Conservation (phyloP, 2,888 invertebrate genomes). For the Apeira syringaria region DNA sequence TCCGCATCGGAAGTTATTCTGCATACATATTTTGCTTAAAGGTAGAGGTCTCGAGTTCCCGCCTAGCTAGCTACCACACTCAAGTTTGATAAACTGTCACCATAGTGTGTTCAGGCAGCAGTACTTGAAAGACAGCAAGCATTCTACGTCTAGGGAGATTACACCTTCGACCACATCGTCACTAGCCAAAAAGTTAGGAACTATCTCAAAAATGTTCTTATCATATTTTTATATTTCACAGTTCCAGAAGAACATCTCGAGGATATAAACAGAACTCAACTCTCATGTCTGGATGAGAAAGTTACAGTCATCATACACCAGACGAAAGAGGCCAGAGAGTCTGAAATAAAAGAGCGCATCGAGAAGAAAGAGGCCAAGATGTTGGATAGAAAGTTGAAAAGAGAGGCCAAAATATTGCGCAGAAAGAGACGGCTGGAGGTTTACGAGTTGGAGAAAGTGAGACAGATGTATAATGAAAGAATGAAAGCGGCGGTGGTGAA, state of each 20-base stretch:
- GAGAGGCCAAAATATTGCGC: conserved; percentile 19
- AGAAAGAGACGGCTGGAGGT: conserved; percentile 30
- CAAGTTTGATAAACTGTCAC: neutral
- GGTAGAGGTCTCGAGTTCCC: too few relatives aligned
- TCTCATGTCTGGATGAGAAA: conserved; percentile 6
- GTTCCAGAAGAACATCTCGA: conserved; percentile 1
- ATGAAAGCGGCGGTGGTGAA: conserved; percentile 29
- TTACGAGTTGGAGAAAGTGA: conserved; percentile 38
- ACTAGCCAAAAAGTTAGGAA: too few relatives aligned
- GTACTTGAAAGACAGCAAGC: too few relatives aligned
- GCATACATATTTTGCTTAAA: too few relatives aligned
- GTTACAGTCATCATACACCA: conserved; percentile 17
- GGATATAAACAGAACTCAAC: conserved; percentile 11
- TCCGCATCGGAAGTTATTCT: too few relatives aligned
- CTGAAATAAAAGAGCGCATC: conserved; percentile 2
- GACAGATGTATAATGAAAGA: conserved; percentile 44
- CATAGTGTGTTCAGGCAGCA: too few relatives aligned
- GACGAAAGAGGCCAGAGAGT: conserved; percentile 8
- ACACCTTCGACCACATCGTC: too few relatives aligned
- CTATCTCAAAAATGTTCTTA: neutral
- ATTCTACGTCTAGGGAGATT: too few relatives aligned
- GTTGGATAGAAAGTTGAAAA: conserved; percentile 8
- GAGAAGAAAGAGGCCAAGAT: conserved; percentile 1
- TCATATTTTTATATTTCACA: neutral
- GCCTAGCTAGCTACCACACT: too few relatives aligned